A percentile compares a stretch with the other conserved stretches of the same genome.
phyloP scores from a whole-genome alignment of 2,797 vertebrate genomes.

The Adelosebastes latens region DNA sequence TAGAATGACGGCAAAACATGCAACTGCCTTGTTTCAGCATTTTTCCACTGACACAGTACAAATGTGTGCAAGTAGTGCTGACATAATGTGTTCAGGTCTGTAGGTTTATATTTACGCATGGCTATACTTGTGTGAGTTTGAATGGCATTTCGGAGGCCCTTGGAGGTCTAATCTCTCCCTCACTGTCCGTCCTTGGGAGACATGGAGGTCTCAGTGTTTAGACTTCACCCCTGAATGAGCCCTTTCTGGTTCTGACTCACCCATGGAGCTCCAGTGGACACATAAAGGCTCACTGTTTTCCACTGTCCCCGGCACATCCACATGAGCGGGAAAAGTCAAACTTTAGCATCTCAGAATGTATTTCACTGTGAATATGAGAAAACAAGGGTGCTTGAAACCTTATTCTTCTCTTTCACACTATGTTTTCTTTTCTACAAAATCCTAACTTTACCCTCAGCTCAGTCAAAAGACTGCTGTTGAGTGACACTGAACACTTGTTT shows the following conservation, averaged over 20 bases:
- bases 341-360: not conserved
- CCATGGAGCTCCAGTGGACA: slow-evolving; percentile 52
- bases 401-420: slow-evolving; percentile 21
- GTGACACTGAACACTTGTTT: slow-evolving; percentile 68
- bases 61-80: not conserved
- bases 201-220: slow-evolving; percentile 72
- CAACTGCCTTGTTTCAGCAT: not conserved
- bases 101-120: slow-evolving; percentile 11
- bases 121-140: slow-evolving; percentile 4
- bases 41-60: not conserved
- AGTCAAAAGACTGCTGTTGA: slow-evolving; percentile 63
- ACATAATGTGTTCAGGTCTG: not conserved
- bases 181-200: slow-evolving; percentile 47
- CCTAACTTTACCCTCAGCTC: slow-evolving; percentile 11
- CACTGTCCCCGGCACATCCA: slow-evolving; percentile 56
- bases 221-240: slow-evolving; percentile 70
- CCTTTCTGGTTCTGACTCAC: slow-evolving; percentile 77
- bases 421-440: slow-evolving; percentile 31
- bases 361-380: not conserved
- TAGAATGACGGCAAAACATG: slow-evolving; percentile 2
- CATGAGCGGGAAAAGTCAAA: slow-evolving; percentile 45
- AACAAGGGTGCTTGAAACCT: slow-evolving; percentile 3
- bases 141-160: slow-evolving; percentile 22
- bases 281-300: slow-evolving; percentile 76
- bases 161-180: slow-evolving; percentile 45